Evolutionary conservation across 2,113 vertebrate genomes (phyloP).

Genomic region (Lepisosteus oculatus): DNA sequence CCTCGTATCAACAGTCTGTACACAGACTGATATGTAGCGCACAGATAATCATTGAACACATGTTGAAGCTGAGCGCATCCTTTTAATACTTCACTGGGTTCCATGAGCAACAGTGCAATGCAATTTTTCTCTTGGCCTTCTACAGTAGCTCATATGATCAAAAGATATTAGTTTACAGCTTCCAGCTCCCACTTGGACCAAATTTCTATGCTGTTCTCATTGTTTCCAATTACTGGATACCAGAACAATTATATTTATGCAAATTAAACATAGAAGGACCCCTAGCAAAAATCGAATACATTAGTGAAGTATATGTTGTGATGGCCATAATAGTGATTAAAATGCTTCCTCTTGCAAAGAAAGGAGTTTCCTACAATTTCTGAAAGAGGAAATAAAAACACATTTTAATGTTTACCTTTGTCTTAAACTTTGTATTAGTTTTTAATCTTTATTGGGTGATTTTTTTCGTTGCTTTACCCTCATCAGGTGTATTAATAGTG

Average conservation of each 20-base stretch:
- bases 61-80: not conserved
- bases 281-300: too few species aligned
- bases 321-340: not conserved
- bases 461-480: too few species aligned
- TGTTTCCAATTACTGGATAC: not conserved
- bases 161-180: not conserved
- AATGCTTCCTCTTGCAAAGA: not conserved
- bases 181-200: not conserved
- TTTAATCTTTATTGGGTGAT: too few species aligned
- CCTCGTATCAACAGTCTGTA: slow-evolving; percentile 7
- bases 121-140: not conserved
- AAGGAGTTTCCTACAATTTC: not conserved
- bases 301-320: too few species aligned
- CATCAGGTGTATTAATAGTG: too few species aligned
- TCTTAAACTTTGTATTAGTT: too few species aligned
- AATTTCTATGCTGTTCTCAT: not conserved
- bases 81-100: not conserved
- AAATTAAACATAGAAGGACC: too few species aligned
- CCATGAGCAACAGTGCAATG: not conserved
- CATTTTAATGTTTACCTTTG: too few species aligned
- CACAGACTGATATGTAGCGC: not conserved
- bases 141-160: not conserved
- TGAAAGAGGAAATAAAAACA: too few species aligned
- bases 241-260: too few species aligned
- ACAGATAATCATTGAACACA: slow-evolving; percentile 4